Evolutionary conservation across 1,140 invertebrate species (phyloP), one percentile per base, ranked within the genome.

Genomic region (Aphis craccivora): DNA sequence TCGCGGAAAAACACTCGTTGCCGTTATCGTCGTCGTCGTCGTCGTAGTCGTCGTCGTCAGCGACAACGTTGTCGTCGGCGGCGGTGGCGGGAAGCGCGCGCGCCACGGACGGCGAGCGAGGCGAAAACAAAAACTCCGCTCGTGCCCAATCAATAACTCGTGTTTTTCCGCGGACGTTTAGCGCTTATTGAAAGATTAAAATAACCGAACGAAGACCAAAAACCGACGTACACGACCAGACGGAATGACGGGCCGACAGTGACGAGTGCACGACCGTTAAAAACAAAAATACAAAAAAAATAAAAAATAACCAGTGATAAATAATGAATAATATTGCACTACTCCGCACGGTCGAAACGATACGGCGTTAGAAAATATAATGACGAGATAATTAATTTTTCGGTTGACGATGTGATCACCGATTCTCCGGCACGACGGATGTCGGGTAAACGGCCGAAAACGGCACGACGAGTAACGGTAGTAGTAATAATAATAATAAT

Each of bases 91-190:
- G 91, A 92, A 92, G 91, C 76, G 91, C 91, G 91, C 91, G 91
- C 91, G 76, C 91, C 91, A 25, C 91, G 67, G n/a, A 76, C 91
- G 88, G 45, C 88, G 88, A 55, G 88, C 25, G 37, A 81, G 43
- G 45, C 37, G 91, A 93, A 93, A 93, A 86, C 76, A 84, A 86
- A 93, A 93, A 93, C 81, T 86, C 43, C 43, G 55, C 90, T 91
- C 90, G 76, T 48, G 91, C 81, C 88, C 91, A 93, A 93, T 93
- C 91, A 84, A 93, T 93, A 93, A 93, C 91, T 86, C 90, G 90
- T 91, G 55, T 91, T 91, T 45, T 76, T 91, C 90, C 90, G 90
- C 51, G 25, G 91, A 92, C 91, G 91, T 92, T 83, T 83, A 37
- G 60, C 9, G 60, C 91, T 89, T 89, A 89, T 89, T 55, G 88